Base-by-base conservation (phyloP, 2,797 vertebrate species). In the Rhadinocentrus ornatus region DNA sequence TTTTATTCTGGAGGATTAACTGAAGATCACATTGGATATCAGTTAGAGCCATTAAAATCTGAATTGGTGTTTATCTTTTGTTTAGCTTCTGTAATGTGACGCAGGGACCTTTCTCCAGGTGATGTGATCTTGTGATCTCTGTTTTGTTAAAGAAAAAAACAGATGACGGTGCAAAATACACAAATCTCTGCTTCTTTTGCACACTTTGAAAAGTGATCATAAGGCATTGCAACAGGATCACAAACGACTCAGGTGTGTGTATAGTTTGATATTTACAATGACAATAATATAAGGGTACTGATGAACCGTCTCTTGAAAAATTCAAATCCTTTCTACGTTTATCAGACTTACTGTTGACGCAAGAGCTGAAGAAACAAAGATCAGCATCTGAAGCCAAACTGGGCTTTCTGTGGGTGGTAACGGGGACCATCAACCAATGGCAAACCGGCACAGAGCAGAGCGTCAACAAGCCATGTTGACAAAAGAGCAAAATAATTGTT, bases 401-500 rank as follows among this genome's bases (percentile, higher is more conserved):
- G 70, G 57, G 54, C 41, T 37, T 73, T 64, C 86, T 69, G 64
- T 84, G 75, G 74, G 75, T 74, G 80, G 83, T 73, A 78, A 80
- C 71, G 64, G 70, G 37, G 18, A 32, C 61, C 46, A 76, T 82
- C 69, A 79, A 83, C 75, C 69, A 69, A 71, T 15, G 20, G 66
- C 73, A 89, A 81, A 71, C 75, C 74, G 82, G 80, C 68, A 68
- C 53, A 84, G 44, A 73, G 80, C 66, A 80, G 46, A 81, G 71
- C 16, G 34, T 86, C 82, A 90, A 87, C 87, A 92, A 71, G 56
- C 46, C 22, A 59, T 88, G 56, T 55, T 69, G 66, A 84, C 88
- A 88, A 88, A 88, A 73, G 80, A 79, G 55, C n/a, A 0, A 62
- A 81, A 71, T 87, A 77, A 90, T 79, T 86, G 81, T 68, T 89